These are phyloP conservation scores for Amazona guildingii DNA, from an alignment of 2,113 vertebrate species.

Conservation along the genomic window DNA sequence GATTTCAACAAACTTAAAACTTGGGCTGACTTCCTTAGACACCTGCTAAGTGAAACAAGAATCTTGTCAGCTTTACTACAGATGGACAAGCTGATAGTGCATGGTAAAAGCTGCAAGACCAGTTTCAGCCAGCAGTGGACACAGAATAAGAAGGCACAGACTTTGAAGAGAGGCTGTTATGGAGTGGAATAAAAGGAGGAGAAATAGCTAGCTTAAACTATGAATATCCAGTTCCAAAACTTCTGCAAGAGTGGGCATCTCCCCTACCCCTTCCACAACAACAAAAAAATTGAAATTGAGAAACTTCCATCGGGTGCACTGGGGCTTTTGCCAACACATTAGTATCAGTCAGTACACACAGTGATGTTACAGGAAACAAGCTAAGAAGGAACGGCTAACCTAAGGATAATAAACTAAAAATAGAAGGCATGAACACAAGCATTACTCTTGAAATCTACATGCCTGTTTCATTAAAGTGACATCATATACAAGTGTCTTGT, in stretches of 20 bases:
- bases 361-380: neutral
- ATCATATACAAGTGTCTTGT: neutral
- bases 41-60: neutral
- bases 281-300: neutral
- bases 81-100: neutral
- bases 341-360: neutral
- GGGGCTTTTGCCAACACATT: neutral
- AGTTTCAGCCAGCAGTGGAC: neutral
- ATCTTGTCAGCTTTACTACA: neutral
- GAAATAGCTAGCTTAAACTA: neutral
- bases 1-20: neutral
- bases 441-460: neutral
- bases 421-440: neutral
- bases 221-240: neutral
- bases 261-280: neutral
- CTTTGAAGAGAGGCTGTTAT: neutral
- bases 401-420: neutral
- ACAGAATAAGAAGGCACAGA: neutral
- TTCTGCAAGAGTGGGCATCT: neutral
- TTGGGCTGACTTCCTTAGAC: neutral
- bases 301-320: neutral
- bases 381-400: neutral
- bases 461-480: neutral
- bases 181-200: neutral
- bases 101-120: neutral